phyloP scores from a whole-genome alignment of 2,797 vertebrate species.

The Alosa sapidissima region DNA sequence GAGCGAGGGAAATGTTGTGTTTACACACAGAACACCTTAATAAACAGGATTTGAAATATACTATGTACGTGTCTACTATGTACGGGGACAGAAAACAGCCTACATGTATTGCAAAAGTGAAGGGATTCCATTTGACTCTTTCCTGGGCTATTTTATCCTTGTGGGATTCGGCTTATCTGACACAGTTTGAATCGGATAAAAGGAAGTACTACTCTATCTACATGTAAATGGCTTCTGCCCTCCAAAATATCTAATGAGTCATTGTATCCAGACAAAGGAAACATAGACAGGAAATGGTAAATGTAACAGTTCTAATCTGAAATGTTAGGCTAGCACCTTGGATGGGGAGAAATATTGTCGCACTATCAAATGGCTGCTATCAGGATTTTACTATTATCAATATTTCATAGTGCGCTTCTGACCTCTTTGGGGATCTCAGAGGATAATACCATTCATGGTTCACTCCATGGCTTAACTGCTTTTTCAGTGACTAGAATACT shows the following conservation, averaged over 20 bases:
- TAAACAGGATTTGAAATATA: not conserved
- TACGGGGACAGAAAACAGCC: not conserved
- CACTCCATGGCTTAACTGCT: not conserved
- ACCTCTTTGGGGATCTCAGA: not conserved
- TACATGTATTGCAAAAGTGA: not conserved
- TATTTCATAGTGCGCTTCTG: not conserved
- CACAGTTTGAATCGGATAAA: not conserved
- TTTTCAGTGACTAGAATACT: not conserved
- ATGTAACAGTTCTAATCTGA: not conserved
- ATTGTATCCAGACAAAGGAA: conserved; percentile 2
- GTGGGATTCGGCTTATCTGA: not conserved
- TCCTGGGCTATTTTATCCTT: not conserved
- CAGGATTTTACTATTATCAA: not conserved
- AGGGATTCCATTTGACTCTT: not conserved
- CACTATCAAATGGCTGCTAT: not conserved
- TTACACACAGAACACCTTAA: not conserved
- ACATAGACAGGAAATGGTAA: not conserved
- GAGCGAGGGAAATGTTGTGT: not conserved
- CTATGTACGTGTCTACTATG: not conserved
- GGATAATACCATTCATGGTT: not conserved
- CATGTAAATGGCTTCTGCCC: not conserved
- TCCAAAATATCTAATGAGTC: not conserved
- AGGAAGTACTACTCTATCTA: not conserved
- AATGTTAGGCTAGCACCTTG: not conserved
- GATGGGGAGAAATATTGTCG: not conserved